phyloP scores from a whole-genome alignment of 2,113 vertebrate species.

The Archilochus colubris region DNA sequence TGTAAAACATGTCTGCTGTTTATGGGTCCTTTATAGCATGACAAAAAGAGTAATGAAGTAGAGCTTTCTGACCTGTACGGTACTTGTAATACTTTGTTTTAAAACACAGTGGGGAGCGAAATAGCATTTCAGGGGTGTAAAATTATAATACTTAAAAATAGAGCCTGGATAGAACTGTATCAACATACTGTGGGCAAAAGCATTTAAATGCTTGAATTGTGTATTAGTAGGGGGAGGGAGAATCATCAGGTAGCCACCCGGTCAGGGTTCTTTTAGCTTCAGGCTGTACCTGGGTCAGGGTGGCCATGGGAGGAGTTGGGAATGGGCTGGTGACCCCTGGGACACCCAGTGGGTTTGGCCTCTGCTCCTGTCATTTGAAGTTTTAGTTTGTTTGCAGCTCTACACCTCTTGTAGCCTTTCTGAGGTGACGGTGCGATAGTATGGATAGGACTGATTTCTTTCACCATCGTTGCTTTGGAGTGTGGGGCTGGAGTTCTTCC shows the following conservation, averaged over 20 bases:
- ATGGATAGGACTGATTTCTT: not conserved
- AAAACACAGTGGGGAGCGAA: not conserved
- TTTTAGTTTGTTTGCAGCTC: not conserved
- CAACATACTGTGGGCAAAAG: not conserved
- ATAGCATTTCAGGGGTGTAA: not conserved
- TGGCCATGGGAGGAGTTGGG: not conserved
- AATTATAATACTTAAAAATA: not conserved
- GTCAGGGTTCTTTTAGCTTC: not conserved
- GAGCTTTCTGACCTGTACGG: not conserved
- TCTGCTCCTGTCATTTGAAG: not conserved
- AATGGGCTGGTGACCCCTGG: not conserved
- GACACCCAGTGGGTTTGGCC: not conserved
- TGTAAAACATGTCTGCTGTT: not conserved
- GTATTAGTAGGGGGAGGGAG: not conserved
- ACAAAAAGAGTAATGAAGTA: not conserved
- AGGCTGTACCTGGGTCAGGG: not conserved
- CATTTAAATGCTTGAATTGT: not conserved
- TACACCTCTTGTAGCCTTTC: not conserved
- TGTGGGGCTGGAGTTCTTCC: not conserved
- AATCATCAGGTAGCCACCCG: not conserved
- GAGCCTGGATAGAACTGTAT: not conserved
- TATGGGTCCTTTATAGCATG: not conserved
- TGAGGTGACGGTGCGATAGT: accelerated
- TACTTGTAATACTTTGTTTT: not conserved
- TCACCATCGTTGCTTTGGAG: not conserved